Percentiles rank a stretch among this genome's conserved stretches.
phyloP scores from a whole-genome alignment of 2,888 invertebrate genomes.

The Papilio protenor region DNA sequence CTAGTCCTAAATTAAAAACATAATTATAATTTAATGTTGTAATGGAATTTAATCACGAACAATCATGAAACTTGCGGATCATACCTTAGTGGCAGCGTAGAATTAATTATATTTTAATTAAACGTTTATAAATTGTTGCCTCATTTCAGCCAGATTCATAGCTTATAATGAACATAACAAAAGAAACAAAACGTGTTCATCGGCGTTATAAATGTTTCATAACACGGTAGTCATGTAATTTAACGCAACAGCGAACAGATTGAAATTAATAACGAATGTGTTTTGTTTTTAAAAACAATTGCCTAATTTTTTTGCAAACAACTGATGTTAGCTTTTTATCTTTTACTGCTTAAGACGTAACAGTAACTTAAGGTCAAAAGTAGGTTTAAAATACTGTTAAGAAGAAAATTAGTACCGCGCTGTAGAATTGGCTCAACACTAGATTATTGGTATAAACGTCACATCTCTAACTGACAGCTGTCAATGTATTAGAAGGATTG shows the following conservation, averaged over 20 bases:
- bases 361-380: too few relatives aligned
- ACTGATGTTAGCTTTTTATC: too few relatives aligned
- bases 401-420: too few relatives aligned
- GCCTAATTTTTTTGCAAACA: too few relatives aligned
- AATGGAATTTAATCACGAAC: background rate
- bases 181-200: conserved; percentile 5
- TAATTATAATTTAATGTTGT: background rate
- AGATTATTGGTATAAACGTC: too few relatives aligned
- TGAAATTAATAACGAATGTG: background rate
- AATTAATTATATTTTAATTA: background rate
- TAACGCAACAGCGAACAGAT: background rate
- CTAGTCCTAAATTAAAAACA: background rate
- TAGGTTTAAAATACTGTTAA: too few relatives aligned
- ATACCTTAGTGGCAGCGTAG: background rate
- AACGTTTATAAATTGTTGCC: background rate
- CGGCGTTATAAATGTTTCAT: conserved; percentile 1
- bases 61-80: background rate
- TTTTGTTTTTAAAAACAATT: background rate
- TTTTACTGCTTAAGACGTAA: too few relatives aligned
- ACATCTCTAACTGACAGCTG: too few relatives aligned
- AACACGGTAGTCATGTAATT: background rate
- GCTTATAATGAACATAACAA: background rate
- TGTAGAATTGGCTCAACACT: too few relatives aligned
- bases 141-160: background rate
- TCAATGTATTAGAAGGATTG: too few relatives aligned